These are phyloP conservation scores for Albula goreensis DNA, from an alignment of 2,113 vertebrate genomes.

Conservation along the genomic window DNA sequence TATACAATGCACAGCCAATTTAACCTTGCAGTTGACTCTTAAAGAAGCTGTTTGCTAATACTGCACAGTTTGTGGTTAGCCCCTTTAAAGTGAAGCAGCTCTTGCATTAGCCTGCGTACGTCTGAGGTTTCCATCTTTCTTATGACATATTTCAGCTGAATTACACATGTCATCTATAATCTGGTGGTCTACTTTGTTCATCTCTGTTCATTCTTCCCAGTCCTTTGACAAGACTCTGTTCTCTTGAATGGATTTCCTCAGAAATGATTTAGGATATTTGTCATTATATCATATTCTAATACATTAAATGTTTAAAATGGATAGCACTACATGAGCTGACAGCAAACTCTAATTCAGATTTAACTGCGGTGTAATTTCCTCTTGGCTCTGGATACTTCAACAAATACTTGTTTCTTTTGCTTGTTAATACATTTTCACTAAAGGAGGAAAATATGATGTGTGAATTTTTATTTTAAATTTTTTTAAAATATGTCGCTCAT, in stretches of 20 bases:
- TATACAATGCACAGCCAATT: constrained; percentile 39
- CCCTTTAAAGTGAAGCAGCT: constrained; percentile 58
- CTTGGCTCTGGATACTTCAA: too few relatives aligned
- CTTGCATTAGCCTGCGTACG: constrained; percentile 56
- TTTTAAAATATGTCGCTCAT: too few relatives aligned
- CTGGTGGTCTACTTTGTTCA: constrained; percentile 50
- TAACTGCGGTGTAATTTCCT: too few relatives aligned
- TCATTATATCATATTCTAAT: not conserved
- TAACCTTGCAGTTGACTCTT: constrained; percentile 50
- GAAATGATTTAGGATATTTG: not conserved
- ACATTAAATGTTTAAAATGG: not conserved
- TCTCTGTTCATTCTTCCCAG: constrained; percentile 1
- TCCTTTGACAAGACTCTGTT: not conserved
- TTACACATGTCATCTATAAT: constrained; percentile 64
- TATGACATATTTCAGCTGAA: constrained; percentile 64
- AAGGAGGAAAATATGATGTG: too few relatives aligned
- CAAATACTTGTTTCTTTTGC: too few relatives aligned
- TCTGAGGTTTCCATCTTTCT: constrained; percentile 64
- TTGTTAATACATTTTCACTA: too few relatives aligned
- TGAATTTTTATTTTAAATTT: too few relatives aligned
- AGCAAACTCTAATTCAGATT: too few relatives aligned
- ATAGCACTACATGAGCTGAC: not conserved
- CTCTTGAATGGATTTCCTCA: not conserved
- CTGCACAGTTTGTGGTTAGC: constrained; percentile 65
- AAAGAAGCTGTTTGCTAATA: constrained; percentile 66